These are phyloP conservation scores for Elanus axillaris DNA, from an alignment of 2,113 vertebrate genomes.

Conservation along the genomic window DNA sequence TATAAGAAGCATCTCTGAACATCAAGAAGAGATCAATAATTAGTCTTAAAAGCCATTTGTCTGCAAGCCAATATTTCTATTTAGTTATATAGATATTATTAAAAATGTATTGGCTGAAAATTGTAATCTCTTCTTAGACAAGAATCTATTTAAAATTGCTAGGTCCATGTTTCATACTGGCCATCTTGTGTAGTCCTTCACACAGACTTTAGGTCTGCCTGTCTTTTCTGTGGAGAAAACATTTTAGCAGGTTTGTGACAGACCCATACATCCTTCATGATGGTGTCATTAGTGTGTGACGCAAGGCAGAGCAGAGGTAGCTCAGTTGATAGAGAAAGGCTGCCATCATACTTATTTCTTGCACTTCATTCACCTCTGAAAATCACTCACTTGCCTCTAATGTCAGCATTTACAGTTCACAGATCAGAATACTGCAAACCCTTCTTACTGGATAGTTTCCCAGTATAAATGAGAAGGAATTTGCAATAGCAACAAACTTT, in stretches of 20 bases:
- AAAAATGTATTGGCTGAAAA: neutral
- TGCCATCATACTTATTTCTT: neutral
- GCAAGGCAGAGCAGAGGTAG: neutral
- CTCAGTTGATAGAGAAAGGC: neutral
- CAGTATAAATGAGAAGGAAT: neutral
- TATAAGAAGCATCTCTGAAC: neutral
- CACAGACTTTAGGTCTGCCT: neutral
- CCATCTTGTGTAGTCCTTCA: neutral
- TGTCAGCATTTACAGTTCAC: neutral
- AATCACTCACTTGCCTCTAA: neutral
- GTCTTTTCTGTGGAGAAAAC: neutral
- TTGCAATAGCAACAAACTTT: neutral
- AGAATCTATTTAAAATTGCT: neutral
- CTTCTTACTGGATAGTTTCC: neutral
- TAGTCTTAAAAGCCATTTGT: slow-evolving; percentile 1
- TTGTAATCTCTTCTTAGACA: neutral
- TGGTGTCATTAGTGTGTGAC: neutral
- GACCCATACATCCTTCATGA: neutral
- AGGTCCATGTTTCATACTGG: neutral
- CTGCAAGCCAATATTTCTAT: neutral
- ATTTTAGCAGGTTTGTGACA: neutral
- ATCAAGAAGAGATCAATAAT: neutral
- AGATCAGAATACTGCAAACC: neutral
- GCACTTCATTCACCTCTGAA: neutral
- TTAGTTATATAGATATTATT: neutral